These are phyloP conservation scores for Scopus umbretta DNA, from an alignment of 2,113 vertebrate species.

Conservation along the genomic window DNA sequence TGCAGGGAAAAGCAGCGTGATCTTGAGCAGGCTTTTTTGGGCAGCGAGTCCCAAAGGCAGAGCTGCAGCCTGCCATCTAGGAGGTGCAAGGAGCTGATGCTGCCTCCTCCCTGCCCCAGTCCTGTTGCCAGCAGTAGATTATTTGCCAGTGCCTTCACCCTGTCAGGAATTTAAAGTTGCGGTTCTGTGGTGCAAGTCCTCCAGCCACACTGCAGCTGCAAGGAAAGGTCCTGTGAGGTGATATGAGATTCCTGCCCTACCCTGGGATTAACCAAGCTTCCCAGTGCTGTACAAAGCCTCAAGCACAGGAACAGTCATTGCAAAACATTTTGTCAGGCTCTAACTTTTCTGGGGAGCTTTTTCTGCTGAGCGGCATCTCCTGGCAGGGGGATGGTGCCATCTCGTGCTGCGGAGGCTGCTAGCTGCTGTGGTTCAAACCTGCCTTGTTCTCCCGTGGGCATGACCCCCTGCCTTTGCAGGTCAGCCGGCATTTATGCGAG, in stretches of 20 bases:
- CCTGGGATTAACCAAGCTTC: not conserved
- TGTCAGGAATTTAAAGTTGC: not conserved
- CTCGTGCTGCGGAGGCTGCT: not conserved
- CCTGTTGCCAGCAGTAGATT: not conserved
- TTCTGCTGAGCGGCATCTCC: not conserved
- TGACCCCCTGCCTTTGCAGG: slow-evolving; percentile 52
- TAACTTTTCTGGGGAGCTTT: not conserved
- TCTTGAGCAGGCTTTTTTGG: not conserved
- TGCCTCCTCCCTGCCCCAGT: not conserved
- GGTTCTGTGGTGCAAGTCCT: not conserved
- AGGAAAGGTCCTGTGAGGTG: not conserved
- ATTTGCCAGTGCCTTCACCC: not conserved
- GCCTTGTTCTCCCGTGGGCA: accelerated
- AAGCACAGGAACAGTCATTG: not conserved
- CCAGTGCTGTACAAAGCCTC: not conserved
- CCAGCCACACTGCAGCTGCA: not conserved
- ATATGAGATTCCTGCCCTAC: not conserved
- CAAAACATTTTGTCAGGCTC: not conserved
- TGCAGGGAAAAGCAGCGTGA: accelerated
- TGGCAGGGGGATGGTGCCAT: accelerated
- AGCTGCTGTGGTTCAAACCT: not conserved
- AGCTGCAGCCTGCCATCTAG: not conserved
- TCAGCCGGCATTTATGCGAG: slow-evolving; percentile 75
- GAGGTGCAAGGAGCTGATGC: accelerated
- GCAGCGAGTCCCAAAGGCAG: not conserved